Evolutionary conservation across 2,888 invertebrate species (phyloP), one percentile per base, ranked within the genome.

Genomic region (Platycheirus albimanus): DNA sequence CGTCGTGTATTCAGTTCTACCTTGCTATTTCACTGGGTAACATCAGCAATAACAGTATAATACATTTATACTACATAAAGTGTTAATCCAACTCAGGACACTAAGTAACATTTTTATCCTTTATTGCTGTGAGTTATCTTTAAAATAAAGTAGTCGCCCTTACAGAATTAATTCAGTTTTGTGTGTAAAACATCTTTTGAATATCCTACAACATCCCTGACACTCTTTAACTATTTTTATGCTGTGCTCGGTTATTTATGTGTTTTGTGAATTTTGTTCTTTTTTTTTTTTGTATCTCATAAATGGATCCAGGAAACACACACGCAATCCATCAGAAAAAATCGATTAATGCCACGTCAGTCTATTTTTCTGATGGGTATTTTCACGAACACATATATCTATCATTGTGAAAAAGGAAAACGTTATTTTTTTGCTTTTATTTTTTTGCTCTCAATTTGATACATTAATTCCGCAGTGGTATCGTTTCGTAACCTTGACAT

Each of bases 301-400:
- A 3, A 43, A 19, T 36, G 24, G 20, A n/a, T n/a, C n/a, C n/a
- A n/a, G n/a, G n/a, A n/a, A n/a, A n/a, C n/a, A 28, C 15, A 63
- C 63, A 70, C 47, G 43, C 56, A 56, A 77, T 49, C 20, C 11
- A 11, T 49, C 13, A 19, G 51, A 38, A 54, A 33, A 36, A 58
- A 80, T 80, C 75, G 80, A 80, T 80, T 70, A 45, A 45, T 33
- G 61, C 58, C 51, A 70, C 80, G 75, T 79, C 79, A 74, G 17
- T 45, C 38, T 52, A n/a, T 67, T 24, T 30, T 64, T n/a, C n/a
- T 43, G 38, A 13, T 49, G 36, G 1, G 3, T 51, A 41, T 67
- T 56, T 45, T 43, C 5, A 17, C 28, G 3, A 36, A 24, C 10
- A 28, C n/a, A 15, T 33, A 3, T 51, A 30, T 45, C 17, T 45